Percentiles rank a stretch among this genome's conserved stretches.
These are phyloP conservation scores for Neotoxoptera formosana DNA, from an alignment of 1,140 invertebrate genomes.

Conservation along the genomic window DNA sequence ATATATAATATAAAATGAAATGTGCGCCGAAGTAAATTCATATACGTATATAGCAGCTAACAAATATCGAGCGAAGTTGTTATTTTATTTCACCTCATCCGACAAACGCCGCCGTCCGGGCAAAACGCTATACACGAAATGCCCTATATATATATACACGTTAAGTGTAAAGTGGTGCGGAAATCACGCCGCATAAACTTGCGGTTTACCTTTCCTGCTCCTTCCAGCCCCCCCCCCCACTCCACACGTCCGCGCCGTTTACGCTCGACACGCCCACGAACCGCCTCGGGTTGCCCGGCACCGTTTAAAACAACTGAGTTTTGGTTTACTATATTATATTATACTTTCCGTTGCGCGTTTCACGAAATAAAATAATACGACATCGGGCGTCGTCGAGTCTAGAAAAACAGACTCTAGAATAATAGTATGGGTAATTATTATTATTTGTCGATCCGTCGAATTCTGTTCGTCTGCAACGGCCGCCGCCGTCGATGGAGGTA, in stretches of 20 bases:
- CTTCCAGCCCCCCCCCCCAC: no score
- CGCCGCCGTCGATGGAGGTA: no score
- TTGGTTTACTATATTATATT: background rate
- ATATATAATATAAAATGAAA: background rate
- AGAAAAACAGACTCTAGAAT: background rate
- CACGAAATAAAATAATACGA: background rate
- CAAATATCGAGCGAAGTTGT: background rate
- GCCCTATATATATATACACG: background rate
- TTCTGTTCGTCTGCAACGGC: no score
- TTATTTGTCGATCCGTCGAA: background rate
- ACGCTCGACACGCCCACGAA: background rate
- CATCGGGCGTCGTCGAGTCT: background rate
- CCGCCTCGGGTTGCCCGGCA: background rate
- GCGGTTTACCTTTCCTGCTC: background rate
- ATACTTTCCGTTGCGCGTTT: no score
- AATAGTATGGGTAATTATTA: no score
- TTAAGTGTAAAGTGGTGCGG: background rate
- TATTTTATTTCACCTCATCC: background rate
- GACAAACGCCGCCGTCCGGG: background rate
- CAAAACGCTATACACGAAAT: background rate
- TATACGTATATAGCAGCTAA: background rate
- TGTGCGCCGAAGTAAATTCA: background rate
- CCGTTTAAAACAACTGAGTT: slow-evolving; percentile 1
- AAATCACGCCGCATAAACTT: background rate
- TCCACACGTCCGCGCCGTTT: background rate